phyloP scores from a whole-genome alignment of 35 echinoderm and acorn worm genomes.

The Antedon bifida region DNA sequence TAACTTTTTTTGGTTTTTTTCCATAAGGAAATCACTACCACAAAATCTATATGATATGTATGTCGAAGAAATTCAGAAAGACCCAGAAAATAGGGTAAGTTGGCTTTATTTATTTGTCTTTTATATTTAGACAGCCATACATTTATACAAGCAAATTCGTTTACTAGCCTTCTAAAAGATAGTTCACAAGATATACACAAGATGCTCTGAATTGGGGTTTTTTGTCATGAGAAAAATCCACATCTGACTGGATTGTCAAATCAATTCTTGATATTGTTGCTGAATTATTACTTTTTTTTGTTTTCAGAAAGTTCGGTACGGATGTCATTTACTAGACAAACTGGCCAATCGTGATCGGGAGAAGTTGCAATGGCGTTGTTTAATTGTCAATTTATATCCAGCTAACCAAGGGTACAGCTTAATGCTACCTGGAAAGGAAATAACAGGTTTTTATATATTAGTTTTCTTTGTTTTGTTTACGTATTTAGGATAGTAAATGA shows the following conservation, averaged over 20 bases:
- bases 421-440: slow-evolving; percentile 54
- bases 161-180: too few species aligned
- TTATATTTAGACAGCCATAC: too few species aligned
- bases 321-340: slow-evolving; percentile 86
- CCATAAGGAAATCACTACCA: slow-evolving; percentile 27
- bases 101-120: too few species aligned
- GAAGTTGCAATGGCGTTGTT: slow-evolving; percentile 75
- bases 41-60: slow-evolving; percentile 40
- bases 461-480: not conserved
- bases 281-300: too few species aligned
- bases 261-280: too few species aligned
- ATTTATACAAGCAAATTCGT: too few species aligned
- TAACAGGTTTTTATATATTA: slow-evolving; percentile 36
- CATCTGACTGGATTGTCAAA: too few species aligned
- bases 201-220: too few species aligned
- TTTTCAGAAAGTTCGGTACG: slow-evolving; percentile 53
- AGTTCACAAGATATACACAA: too few species aligned
- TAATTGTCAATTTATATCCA: slow-evolving; percentile 81
- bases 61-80: slow-evolving; percentile 34
- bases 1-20: not conserved
- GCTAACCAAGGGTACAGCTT: slow-evolving; percentile 79
- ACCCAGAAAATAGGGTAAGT: slow-evolving; percentile 44
- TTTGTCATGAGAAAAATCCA: too few species aligned
- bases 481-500: not conserved
- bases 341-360: slow-evolving; percentile 55